Conservation (phyloP, 2,888 invertebrate species). For the Nasonia oneida region DNA sequence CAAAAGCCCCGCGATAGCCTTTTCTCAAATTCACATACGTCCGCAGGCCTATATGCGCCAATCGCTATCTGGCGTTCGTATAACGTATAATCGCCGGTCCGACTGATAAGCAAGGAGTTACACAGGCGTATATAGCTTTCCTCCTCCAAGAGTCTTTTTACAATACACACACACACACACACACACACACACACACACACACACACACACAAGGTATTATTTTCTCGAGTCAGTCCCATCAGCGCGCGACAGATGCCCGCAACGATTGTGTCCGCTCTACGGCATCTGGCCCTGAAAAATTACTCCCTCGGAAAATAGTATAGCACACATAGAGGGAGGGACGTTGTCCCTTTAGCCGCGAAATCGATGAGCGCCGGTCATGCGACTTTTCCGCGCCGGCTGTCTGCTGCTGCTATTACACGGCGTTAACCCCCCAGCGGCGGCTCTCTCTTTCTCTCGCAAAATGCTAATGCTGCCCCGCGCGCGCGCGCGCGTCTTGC, state of each 20-base stretch:
- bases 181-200: not conserved
- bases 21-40: not conserved
- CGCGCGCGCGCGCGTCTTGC: no score
- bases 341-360: no score
- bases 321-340: not conserved
- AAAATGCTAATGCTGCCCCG: no score
- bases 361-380: no score
- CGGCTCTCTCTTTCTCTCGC: no score
- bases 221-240: not conserved
- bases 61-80: not conserved
- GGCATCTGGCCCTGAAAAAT: constrained; percentile 1
- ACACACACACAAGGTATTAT: not conserved
- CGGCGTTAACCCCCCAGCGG: no score
- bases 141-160: not conserved
- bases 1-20: not conserved
- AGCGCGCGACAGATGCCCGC: not conserved
- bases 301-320: not conserved
- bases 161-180: not conserved
- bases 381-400: no score
- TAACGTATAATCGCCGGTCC: not conserved
- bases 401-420: no score
- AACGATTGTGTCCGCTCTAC: not conserved
- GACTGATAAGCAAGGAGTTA: constrained; percentile 7
- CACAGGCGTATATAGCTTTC: not conserved
- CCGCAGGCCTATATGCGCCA: not conserved